Evolutionary conservation across 2,888 invertebrate species (phyloP).

Genomic region (Pollenia griseotomentosa): DNA sequence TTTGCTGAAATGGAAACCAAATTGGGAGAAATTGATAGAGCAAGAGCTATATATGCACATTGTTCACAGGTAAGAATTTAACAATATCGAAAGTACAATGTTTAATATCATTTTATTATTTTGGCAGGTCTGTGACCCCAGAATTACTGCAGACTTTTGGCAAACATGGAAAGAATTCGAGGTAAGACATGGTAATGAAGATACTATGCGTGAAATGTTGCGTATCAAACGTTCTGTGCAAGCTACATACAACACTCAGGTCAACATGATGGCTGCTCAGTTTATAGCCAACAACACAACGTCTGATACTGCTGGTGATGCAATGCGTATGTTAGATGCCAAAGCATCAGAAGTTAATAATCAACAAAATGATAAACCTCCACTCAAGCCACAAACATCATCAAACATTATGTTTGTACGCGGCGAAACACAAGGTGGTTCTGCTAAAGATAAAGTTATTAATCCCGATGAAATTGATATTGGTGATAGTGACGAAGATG

Average conservation of each 20-base stretch:
- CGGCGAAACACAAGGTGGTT: slow-evolving; percentile 92
- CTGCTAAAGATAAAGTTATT: slow-evolving; percentile 87
- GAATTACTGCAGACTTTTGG: slow-evolving; percentile 98
- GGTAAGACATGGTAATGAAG: slow-evolving; percentile 99
- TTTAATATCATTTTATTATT: background rate
- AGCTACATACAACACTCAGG: slow-evolving; percentile 98
- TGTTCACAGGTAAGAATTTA: slow-evolving; percentile 93
- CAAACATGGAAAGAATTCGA: slow-evolving; percentile 99
- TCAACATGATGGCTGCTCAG: slow-evolving; percentile 99
- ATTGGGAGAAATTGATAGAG: slow-evolving; percentile 98
- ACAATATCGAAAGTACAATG: background rate
- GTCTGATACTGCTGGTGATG: slow-evolving; percentile 91
- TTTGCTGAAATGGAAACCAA: slow-evolving; percentile 99
- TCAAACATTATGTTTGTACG: slow-evolving; percentile 93
- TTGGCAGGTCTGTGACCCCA: slow-evolving; percentile 92
- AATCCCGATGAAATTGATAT: slow-evolving; percentile 96
- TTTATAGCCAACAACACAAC: slow-evolving; percentile 93
- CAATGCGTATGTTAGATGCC: slow-evolving; percentile 94
- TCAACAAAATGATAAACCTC: slow-evolving; percentile 76
- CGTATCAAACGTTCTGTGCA: slow-evolving; percentile 98
- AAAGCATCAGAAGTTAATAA: slow-evolving; percentile 88
- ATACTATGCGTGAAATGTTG: slow-evolving; percentile 99
- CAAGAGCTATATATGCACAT: slow-evolving; percentile 98
- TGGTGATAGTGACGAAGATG: slow-evolving; percentile 89
- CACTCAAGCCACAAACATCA: slow-evolving; percentile 76